Evolutionary conservation across 2,797 vertebrate genomes (phyloP), one percentile per base, ranked within the genome.

Genomic region (Anguilla marmorata): DNA sequence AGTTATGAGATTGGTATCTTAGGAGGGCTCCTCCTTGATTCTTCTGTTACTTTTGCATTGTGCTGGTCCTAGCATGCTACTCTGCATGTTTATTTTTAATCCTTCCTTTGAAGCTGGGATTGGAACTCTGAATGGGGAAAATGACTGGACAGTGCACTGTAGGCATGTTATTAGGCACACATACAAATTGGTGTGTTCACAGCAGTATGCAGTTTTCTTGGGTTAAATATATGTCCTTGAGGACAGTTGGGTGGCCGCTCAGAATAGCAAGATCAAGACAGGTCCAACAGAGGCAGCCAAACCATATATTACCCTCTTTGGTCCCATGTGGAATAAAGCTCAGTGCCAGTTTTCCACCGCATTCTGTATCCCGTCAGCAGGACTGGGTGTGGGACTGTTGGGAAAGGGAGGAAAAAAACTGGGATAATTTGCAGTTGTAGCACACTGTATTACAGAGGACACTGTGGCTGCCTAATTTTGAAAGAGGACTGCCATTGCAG

Each of bases 311-410:
- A 95, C 86, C 87, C 69, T 48, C 91, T 90, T 92, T 93, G 91
- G 89, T 92, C 93, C 93, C 94, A 92, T 94, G 93, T 94, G 93
- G 94, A 95, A 94, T 91, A 93, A 90, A 89, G 92, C 94, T 93
- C 80, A 90, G 89, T 91, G 93, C 94, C 93, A 93, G 94, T 93
- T 96, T 96, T 95, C 94, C 95, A 95, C 93, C 94, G 92, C 93
- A 93, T 94, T 92, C 93, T n/a, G 90, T 95, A n/a, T 93, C 92
- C 90, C 91, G 88, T 90, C 90, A 93, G 88, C 86, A 86, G 21
- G 82, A 8, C 41, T 89, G 91, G 90, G 90, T 88, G 91, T 58
- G 48, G 54, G 48, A 94, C 92, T 72, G 79, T 90, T 90, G 89
- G 90, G 86, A 91, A 91, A 85, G 41, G 80, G 88, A 72, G 37